Evolutionary conservation across 2,797 vertebrate species (phyloP), one percentile per base, ranked within the genome.

Genomic region (Myripristis jacobus): DNA sequence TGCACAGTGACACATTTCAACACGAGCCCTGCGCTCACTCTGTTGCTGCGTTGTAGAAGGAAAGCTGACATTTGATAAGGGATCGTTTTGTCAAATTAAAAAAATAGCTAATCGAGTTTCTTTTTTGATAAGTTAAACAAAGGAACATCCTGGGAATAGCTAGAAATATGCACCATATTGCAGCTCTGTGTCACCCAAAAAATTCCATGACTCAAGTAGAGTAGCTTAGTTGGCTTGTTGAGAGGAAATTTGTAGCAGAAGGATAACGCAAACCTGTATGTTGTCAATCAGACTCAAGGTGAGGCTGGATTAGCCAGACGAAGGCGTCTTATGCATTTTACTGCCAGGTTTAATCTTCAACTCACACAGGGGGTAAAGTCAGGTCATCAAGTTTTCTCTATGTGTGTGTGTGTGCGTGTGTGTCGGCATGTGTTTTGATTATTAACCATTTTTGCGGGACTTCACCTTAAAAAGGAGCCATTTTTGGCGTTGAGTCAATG

Each of bases 241-340:
- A 15, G 22, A 52, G 50, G 24, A 25, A 11, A 52, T 16, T 52
- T 36, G 9, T 10, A 36, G 34, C 34, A 36, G 34, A 16, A 11
- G 16, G 24, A 22, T 78, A 70, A 54, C 72, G 44, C 54, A 25
- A 60, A 59, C 4, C 9, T 77, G 61, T 61, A 57, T 16, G 51
- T 46, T 83, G 75, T 84, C 78, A 83, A 51, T 88, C 82, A 84
- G 77, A 82, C 80, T 84, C 48, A 64, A 76, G 70, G 56, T 77
- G 65, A 75, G 58, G 73, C 46, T 48, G 67, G 70, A 86, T 88
- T 80, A 86, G 67, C 76, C 50, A 54, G 77, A 69, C 51, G 0
- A 54, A 58, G 61, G 57, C 15, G 1, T 70, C 64, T 79, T 56
- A 22, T 80, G 76, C 61, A 75, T 83, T 81, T 75, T 41, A 59